A percentile compares a stretch with the other conserved stretches of the same genome.
These are phyloP conservation scores for Pygoscelis adeliae DNA, from an alignment of 2,113 vertebrate genomes.

Conservation along the genomic window DNA sequence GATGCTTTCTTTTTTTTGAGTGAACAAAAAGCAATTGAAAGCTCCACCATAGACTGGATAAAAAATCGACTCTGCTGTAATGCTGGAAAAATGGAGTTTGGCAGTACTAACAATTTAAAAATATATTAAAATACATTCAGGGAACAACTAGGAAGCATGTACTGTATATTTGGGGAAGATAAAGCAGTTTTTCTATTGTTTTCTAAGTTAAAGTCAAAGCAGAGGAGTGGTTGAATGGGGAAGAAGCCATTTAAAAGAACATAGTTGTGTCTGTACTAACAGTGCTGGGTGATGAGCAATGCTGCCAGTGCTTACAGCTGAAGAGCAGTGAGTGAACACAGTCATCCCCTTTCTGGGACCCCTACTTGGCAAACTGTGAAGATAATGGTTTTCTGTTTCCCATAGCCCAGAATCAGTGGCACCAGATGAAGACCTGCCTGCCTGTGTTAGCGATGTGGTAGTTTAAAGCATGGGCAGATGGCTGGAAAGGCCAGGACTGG, in stretches of 20 bases:
- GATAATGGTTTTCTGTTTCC: neutral
- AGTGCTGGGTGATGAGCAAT: neutral
- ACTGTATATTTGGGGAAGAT: neutral
- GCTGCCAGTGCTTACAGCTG: neutral
- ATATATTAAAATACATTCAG: neutral
- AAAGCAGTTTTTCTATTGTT: neutral
- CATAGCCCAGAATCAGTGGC: neutral
- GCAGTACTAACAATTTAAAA: neutral
- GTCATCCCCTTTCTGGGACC: neutral
- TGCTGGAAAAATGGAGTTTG: constrained; percentile 6
- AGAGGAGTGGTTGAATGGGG: neutral
- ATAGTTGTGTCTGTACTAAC: neutral
- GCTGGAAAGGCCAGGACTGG: neutral
- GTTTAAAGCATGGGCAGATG: neutral
- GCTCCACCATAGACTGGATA: neutral
- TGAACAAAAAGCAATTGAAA: constrained; percentile 2
- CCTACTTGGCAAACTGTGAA: neutral
- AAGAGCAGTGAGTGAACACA: neutral
- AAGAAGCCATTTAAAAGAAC: neutral
- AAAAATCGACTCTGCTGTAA: neutral
- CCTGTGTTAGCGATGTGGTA: neutral
- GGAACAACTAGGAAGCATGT: neutral
- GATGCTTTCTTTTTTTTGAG: neutral
- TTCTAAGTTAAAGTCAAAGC: neutral
- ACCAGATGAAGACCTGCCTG: neutral